phyloP scores from a whole-genome alignment of 2,888 invertebrate genomes.

The Drosophila anomelani region DNA sequence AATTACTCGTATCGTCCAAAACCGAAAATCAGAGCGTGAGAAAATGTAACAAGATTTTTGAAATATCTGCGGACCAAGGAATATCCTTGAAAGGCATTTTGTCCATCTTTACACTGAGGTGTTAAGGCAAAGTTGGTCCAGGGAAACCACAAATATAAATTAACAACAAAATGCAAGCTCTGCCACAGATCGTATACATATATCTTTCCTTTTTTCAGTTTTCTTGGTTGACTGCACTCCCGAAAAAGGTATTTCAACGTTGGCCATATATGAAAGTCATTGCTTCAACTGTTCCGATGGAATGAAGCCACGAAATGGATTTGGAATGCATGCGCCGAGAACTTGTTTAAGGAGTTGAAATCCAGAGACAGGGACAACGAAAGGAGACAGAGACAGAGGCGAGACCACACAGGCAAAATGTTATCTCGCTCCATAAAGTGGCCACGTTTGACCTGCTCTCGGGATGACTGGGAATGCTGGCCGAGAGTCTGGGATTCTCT shows the following conservation, averaged over 20 bases:
- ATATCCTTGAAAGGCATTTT: conserved; percentile 37
- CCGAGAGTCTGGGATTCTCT: conserved; percentile 45
- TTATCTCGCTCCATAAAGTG: conserved; percentile 60
- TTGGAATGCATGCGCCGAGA: conserved; percentile 57
- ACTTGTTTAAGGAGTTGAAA: conserved; percentile 72
- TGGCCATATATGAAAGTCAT: conserved; percentile 76
- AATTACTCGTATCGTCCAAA: neutral
- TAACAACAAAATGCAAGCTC: conserved; percentile 41
- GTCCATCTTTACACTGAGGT: conserved; percentile 48
- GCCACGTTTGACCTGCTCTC: conserved; percentile 80
- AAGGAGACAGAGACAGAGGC: conserved; percentile 23
- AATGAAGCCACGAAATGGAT: conserved; percentile 42
- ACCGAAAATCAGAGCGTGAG: conserved; percentile 10
- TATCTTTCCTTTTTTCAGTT: neutral
- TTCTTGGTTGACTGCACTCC: conserved; percentile 17
- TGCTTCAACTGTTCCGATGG: conserved; percentile 47
- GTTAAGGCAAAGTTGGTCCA: conserved; percentile 73
- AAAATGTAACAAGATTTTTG: conserved; percentile 10
- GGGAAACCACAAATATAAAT: conserved; percentile 67
- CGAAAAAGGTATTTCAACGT: conserved; percentile 59
- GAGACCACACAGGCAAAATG: conserved; percentile 65
- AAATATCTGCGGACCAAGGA: neutral
- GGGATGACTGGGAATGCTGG: conserved; percentile 60
- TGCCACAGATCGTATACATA: neutral
- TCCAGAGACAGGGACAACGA: conserved; percentile 23